These are phyloP conservation scores for Parnassius apollo DNA, from an alignment of 2,888 invertebrate species.

Conservation along the genomic window DNA sequence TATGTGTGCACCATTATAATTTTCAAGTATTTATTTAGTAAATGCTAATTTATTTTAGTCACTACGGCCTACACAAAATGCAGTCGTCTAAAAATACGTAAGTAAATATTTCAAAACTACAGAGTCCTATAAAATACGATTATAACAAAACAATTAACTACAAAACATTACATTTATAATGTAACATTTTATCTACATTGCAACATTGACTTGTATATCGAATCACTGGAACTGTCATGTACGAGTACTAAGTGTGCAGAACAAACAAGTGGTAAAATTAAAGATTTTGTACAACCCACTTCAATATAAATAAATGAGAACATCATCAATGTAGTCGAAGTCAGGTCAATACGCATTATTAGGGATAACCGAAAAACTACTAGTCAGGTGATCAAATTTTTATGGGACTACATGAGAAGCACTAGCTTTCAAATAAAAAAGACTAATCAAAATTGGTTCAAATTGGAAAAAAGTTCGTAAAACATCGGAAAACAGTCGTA, in stretches of 20 bases:
- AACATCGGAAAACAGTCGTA: no score
- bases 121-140: constrained; percentile 68
- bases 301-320: no score
- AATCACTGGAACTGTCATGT: constrained; percentile 20
- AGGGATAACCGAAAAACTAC: no score
- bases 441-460: no score
- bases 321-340: no score
- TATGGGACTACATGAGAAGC: no score
- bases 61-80: constrained; percentile 6
- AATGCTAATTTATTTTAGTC: constrained; percentile 1
- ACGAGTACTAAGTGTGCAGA: neutral
- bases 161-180: constrained; percentile 38
- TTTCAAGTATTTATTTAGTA: no score
- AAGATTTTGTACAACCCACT: no score
- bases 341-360: no score
- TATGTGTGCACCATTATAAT: neutral
- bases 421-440: no score
- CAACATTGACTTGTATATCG: neutral
- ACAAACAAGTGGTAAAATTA: neutral
- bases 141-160: constrained; percentile 38
- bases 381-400: no score
- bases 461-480: no score
- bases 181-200: neutral
- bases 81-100: constrained; percentile 47
- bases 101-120: constrained; percentile 53